Conservation (phyloP, 2,888 invertebrate genomes). For the Aradus depressus region DNA sequence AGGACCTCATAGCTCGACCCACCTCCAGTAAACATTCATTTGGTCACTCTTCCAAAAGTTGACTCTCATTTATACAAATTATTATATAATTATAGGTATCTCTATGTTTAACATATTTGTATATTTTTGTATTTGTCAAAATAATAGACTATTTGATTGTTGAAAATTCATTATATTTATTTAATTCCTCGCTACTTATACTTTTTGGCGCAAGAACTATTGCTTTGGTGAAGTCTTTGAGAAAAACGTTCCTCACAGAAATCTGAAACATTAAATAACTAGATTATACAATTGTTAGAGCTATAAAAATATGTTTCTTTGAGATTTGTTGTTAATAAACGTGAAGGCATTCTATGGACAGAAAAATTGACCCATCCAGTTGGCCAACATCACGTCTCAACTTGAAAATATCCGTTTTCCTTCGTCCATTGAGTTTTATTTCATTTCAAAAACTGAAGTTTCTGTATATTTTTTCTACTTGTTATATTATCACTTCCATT, state of each 20-base stretch:
- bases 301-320: too few species aligned
- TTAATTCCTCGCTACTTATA: slow-evolving; percentile 7
- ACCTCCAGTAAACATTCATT: slow-evolving; percentile 1
- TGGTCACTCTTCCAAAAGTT: not conserved
- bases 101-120: not conserved
- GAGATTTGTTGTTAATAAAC: too few species aligned
- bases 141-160: not conserved
- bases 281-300: not conserved
- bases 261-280: slow-evolving; percentile 12
- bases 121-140: slow-evolving; percentile 1
- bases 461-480: too few species aligned
- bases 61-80: not conserved
- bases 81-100: not conserved
- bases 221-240: slow-evolving; percentile 21
- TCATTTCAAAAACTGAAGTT: too few species aligned
- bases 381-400: too few species aligned
- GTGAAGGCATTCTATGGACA: too few species aligned
- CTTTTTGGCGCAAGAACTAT: slow-evolving; percentile 18
- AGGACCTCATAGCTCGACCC: slow-evolving; percentile 20
- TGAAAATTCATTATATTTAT: slow-evolving; percentile 34
- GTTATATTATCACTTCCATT: too few species aligned
- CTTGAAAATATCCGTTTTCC: too few species aligned
- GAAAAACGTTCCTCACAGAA: slow-evolving; percentile 15
- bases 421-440: too few species aligned
- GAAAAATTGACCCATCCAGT: too few species aligned